Percentiles rank a stretch among this genome's conserved stretches.
Conservation (phyloP, 1,140 invertebrate species). For the Monomorium pharaonis region DNA sequence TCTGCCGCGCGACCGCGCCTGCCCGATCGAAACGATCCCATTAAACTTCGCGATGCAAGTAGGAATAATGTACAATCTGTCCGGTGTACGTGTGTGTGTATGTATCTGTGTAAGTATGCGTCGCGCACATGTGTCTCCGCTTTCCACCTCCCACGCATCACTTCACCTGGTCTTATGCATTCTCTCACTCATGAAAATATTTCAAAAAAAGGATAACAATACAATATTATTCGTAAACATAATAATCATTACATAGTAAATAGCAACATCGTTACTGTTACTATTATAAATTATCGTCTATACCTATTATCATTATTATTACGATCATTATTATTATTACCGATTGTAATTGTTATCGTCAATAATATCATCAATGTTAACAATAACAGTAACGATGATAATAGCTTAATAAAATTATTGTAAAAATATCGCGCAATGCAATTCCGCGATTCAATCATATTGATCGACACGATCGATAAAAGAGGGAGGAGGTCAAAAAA, state of each 20-base stretch:
- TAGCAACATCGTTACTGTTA: slow-evolving; percentile 67
- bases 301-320: slow-evolving; percentile 34
- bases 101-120: no score
- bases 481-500: not conserved
- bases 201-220: slow-evolving; percentile 67
- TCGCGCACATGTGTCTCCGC: not conserved
- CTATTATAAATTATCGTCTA: slow-evolving; percentile 56
- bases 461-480: slow-evolving; percentile 16
- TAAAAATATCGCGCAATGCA: slow-evolving; percentile 35
- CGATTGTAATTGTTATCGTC: slow-evolving; percentile 23
- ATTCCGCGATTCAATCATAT: slow-evolving; percentile 9
- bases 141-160: slow-evolving; percentile 1
- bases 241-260: slow-evolving; percentile 53
- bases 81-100: not conserved
- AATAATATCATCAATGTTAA: slow-evolving; percentile 66
- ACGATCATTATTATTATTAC: slow-evolving; percentile 32
- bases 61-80: slow-evolving; percentile 61
- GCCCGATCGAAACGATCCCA: not conserved
- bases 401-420: slow-evolving; percentile 51
- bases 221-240: slow-evolving; percentile 32
- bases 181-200: slow-evolving; percentile 66
- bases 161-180: slow-evolving; percentile 20
- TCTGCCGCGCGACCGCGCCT: slow-evolving; percentile 19
- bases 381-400: slow-evolving; percentile 63
- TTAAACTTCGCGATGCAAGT: slow-evolving; percentile 1